A percentile compares a stretch with the other conserved stretches of the same genome.
Conservation (phyloP, 2,888 invertebrate genomes). For the Conchocele bisecta region DNA sequence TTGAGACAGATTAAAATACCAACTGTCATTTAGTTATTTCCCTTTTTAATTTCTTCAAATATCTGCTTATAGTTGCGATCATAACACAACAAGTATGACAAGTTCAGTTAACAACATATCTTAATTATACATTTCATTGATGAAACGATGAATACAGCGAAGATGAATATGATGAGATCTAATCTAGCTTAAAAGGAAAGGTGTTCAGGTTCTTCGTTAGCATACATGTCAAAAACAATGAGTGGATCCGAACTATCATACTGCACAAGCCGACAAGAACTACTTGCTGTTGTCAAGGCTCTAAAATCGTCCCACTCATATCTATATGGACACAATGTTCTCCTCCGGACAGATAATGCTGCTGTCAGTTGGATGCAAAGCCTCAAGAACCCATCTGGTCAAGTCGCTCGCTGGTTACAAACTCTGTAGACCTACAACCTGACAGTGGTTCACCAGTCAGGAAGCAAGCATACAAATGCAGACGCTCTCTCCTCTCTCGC, state of each 20-base stretch:
- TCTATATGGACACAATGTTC: slow-evolving; percentile 38
- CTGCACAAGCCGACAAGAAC: slow-evolving; percentile 27
- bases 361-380: slow-evolving; percentile 39
- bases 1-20: too few relatives aligned
- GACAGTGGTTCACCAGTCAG: slow-evolving; percentile 25
- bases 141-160: too few relatives aligned
- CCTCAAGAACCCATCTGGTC: slow-evolving; percentile 26
- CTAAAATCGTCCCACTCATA: slow-evolving; percentile 29
- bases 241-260: slow-evolving; percentile 24
- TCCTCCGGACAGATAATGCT: slow-evolving; percentile 42
- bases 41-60: too few relatives aligned
- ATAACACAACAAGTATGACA: too few relatives aligned
- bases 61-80: too few relatives aligned
- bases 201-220: too few relatives aligned
- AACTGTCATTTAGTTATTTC: too few relatives aligned
- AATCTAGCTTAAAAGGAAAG: too few relatives aligned
- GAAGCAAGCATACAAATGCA: slow-evolving; percentile 34
- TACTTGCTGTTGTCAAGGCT: slow-evolving; percentile 24
- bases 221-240: slow-evolving; percentile 31
- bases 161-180: too few relatives aligned
- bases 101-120: too few relatives aligned
- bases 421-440: slow-evolving; percentile 28
- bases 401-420: slow-evolving; percentile 35
- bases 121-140: too few relatives aligned
- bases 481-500: slow-evolving; percentile 21